Evolutionary conservation across 37 sponge, comb jelly and placozoan species (phyloP).

Genomic region (Lycopodina hypogea): DNA sequence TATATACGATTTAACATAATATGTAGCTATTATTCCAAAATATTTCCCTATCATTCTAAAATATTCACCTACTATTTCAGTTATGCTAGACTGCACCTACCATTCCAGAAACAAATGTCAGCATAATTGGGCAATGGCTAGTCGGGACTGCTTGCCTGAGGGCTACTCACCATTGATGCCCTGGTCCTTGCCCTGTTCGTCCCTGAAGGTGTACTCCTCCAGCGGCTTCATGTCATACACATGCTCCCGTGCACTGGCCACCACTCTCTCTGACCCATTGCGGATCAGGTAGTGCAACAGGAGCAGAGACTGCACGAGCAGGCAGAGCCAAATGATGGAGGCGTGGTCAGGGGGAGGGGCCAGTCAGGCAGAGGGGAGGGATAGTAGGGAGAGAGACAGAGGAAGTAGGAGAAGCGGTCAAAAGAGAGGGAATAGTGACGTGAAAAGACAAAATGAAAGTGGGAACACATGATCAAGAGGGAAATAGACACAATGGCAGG

Average conservation of each 20-base stretch:
- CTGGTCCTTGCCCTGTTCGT: constrained; percentile 96
- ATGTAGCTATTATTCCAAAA: too few relatives aligned
- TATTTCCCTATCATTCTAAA: too few relatives aligned
- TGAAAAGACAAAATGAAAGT: too few relatives aligned
- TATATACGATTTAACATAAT: too few relatives aligned
- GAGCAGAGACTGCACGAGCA: constrained; percentile 59
- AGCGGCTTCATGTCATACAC: constrained; percentile 93
- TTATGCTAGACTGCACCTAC: too few relatives aligned
- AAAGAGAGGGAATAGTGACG: too few relatives aligned
- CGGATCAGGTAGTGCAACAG: constrained; percentile 86
- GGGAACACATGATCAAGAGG: too few relatives aligned
- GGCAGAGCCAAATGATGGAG: background rate
- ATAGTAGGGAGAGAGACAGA: background rate
- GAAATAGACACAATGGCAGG: background rate
- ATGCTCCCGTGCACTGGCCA: constrained; percentile 95
- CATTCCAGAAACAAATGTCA: too few relatives aligned
- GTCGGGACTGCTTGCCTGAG: too few relatives aligned
- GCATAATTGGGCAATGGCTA: too few relatives aligned
- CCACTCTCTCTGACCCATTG: constrained; percentile 96
- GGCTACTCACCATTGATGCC: constrained; percentile 90
- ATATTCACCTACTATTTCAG: too few relatives aligned
- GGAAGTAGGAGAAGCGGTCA: background rate
- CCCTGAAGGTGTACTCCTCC: constrained; percentile 82
- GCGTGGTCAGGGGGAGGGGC: background rate
- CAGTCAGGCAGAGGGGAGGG: background rate